These are phyloP conservation scores for Habrosyne pyritoides DNA, from an alignment of 2,888 invertebrate species.

Conservation along the genomic window DNA sequence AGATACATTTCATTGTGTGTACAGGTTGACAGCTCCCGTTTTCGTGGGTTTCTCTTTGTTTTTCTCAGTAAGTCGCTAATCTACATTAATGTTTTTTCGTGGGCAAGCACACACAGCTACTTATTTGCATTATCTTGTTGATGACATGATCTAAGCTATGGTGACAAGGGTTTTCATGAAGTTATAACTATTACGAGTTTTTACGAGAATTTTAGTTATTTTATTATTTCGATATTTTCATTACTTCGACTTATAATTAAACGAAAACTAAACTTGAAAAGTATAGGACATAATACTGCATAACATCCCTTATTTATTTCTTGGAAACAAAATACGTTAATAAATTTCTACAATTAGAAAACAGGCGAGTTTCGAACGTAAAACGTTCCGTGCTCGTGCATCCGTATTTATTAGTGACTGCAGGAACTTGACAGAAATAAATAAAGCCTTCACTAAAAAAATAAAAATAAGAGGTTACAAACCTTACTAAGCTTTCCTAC, in stretches of 20 bases:
- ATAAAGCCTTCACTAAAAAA: constrained; percentile 69
- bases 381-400: not conserved
- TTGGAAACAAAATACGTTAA: no score
- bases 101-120: constrained; percentile 21
- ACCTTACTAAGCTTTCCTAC: constrained; percentile 68
- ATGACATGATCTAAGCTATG: constrained; percentile 19
- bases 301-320: no score
- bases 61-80: constrained; percentile 64
- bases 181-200: not conserved
- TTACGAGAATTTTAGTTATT: no score
- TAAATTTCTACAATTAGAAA: not conserved
- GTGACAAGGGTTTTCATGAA: not conserved
- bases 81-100: constrained; percentile 47
- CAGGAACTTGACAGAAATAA: constrained; percentile 71
- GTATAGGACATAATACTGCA: no score
- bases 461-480: constrained; percentile 60
- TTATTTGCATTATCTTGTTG: constrained; percentile 26
- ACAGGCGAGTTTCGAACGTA: not conserved
- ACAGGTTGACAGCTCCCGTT: constrained; percentile 67
- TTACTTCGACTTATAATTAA: no score
- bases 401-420: constrained; percentile 61
- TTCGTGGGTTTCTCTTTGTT: constrained; percentile 58
- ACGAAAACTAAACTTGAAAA: no score
- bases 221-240: no score
- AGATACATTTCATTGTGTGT: constrained; percentile 25